A percentile compares a stretch with the other conserved stretches of the same genome.
These are phyloP conservation scores for Aquatica leii DNA, from an alignment of 2,888 invertebrate genomes.

Conservation along the genomic window DNA sequence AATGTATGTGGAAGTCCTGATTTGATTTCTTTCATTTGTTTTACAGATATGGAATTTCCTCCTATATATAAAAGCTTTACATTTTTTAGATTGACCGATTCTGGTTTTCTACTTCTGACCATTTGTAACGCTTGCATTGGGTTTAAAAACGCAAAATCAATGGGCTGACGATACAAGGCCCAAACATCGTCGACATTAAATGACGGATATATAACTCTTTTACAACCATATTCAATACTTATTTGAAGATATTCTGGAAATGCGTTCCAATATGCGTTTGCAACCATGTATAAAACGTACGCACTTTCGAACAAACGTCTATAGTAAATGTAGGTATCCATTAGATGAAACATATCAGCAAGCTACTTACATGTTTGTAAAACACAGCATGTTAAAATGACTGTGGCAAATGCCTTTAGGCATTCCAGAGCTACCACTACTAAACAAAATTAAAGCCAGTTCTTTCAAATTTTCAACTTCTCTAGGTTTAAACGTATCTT, in stretches of 20 bases:
- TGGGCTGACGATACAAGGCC: neutral
- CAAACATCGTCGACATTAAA: neutral
- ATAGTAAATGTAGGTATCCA: too few species aligned
- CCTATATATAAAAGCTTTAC: neutral
- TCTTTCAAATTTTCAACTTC: neutral
- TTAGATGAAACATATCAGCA: too few species aligned
- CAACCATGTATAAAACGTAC: too few species aligned
- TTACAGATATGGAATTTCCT: neutral
- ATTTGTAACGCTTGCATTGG: neutral
- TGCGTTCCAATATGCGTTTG: neutral
- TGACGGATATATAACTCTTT: neutral
- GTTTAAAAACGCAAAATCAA: neutral
- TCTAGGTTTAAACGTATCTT: neutral
- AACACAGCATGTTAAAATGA: neutral
- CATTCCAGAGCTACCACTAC: constrained; percentile 41
- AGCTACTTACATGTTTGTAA: too few species aligned
- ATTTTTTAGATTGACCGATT: neutral
- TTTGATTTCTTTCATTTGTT: neutral
- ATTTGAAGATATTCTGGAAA: constrained; percentile 17
- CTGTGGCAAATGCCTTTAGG: constrained; percentile 33
- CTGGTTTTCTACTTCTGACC: neutral
- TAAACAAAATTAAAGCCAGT: constrained; percentile 26
- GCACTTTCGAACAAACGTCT: too few species aligned
- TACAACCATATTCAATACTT: neutral
- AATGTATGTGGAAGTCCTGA: neutral